These are phyloP conservation scores for Drosophila nigrodunni DNA, from an alignment of 1,140 invertebrate genomes.

Conservation along the genomic window DNA sequence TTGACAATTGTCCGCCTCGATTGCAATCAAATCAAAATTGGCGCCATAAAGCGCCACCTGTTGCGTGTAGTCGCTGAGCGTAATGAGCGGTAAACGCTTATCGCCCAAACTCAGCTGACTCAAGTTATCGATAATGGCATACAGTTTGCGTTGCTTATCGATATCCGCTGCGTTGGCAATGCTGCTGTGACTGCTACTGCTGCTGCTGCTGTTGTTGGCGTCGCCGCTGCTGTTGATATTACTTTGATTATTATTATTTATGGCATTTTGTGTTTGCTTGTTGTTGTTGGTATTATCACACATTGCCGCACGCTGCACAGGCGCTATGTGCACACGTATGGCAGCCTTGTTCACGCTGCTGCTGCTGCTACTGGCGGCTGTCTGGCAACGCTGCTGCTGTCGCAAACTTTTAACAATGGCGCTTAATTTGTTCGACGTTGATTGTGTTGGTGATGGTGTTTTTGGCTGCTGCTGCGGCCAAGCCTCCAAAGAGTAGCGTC, in stretches of 20 bases:
- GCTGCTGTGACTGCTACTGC: conserved; percentile 1
- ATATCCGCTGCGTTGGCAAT: background rate
- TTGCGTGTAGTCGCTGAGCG: conserved; percentile 76
- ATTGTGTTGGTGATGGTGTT: background rate
- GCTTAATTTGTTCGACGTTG: conserved; percentile 32
- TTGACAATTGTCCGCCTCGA: conserved; percentile 21
- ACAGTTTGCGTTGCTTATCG: conserved; percentile 53
- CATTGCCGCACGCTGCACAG: conserved; percentile 24
- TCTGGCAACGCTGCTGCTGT: conserved; percentile 30
- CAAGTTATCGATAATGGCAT: conserved; percentile 79
- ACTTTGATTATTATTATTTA: background rate
- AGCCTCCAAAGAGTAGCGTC: conserved; percentile 25
- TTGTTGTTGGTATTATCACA: conserved; percentile 44
- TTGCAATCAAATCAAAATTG: conserved; percentile 48
- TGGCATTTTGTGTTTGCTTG: conserved; percentile 3
- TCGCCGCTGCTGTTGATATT: conserved; percentile 18
- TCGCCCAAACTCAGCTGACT: conserved; percentile 65
- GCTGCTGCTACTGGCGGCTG: conserved; percentile 6
- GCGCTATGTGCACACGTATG: conserved; percentile 42
- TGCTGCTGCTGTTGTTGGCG: conserved; percentile 25
- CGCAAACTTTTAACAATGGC: conserved; percentile 51
- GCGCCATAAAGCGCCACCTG: conserved; percentile 61
- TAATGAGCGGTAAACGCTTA: conserved; percentile 67
- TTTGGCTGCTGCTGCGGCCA: conserved; percentile 29
- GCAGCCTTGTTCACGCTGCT: conserved; percentile 4